Evolutionary conservation across 2,888 invertebrate genomes (phyloP).

Genomic region (Polyommatus icarus): DNA sequence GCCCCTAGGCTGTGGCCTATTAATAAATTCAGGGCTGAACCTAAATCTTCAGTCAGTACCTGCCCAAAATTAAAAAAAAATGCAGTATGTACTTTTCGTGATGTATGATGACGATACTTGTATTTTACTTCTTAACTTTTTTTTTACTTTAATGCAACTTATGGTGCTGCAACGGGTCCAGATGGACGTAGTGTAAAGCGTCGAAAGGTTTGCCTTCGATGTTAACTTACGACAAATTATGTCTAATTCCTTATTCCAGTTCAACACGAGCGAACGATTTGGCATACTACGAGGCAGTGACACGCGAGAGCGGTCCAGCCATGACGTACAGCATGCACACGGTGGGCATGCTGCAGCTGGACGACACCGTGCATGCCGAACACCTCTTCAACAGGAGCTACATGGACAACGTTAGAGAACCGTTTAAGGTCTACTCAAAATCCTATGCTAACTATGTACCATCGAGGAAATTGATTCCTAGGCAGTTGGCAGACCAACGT

Average conservation of each 20-base stretch:
- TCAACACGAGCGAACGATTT: slow-evolving; percentile 77
- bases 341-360: slow-evolving; percentile 74
- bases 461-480: too few relatives aligned
- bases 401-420: slow-evolving; percentile 76
- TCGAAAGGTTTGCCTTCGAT: not conserved
- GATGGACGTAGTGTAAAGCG: not conserved
- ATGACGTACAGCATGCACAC: slow-evolving; percentile 85
- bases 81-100: too few relatives aligned
- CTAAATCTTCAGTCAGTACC: too few relatives aligned
- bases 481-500: too few relatives aligned
- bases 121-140: too few relatives aligned
- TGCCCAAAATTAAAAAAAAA: too few relatives aligned
- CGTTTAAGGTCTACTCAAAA: slow-evolving; percentile 72
- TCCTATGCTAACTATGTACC: too few relatives aligned
- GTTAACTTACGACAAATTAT: not conserved
- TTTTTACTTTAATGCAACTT: too few relatives aligned
- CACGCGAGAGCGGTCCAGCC: slow-evolving; percentile 77
- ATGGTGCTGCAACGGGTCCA: too few relatives aligned
- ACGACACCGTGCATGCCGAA: slow-evolving; percentile 62
- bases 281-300: slow-evolving; percentile 77
- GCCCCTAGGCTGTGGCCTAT: too few relatives aligned
- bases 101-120: too few relatives aligned
- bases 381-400: slow-evolving; percentile 76
- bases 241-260: slow-evolving; percentile 47
- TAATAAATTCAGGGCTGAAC: too few relatives aligned